phyloP scores from a whole-genome alignment of 2,888 invertebrate genomes.

The Andrena haemorrhoa region DNA sequence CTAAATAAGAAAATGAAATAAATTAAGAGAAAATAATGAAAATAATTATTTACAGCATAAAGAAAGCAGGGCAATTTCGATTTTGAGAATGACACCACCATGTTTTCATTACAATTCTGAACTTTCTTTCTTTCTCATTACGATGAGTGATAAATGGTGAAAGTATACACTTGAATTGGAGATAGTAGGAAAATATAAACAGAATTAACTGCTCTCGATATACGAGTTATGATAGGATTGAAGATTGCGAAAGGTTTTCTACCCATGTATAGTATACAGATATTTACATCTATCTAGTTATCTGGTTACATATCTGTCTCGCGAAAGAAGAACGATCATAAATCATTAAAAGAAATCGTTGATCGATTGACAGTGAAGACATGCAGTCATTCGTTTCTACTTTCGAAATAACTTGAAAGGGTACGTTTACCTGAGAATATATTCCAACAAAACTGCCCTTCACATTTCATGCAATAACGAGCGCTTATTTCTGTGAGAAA shows the following conservation, averaged over 20 bases:
- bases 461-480: background rate
- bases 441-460: background rate
- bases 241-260: background rate
- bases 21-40: background rate
- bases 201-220: too few species aligned
- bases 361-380: background rate
- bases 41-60: background rate
- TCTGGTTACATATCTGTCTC: background rate
- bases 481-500: background rate
- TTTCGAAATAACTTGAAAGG: background rate
- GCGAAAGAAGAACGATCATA: background rate
- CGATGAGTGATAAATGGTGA: too few species aligned
- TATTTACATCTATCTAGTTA: slow-evolving; percentile 6
- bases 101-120: background rate
- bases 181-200: too few species aligned
- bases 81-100: background rate
- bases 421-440: background rate
- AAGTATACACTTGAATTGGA: too few species aligned
- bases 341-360: slow-evolving; percentile 1
- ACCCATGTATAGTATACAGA: background rate
- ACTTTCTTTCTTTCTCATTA: too few species aligned
- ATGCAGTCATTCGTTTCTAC: slow-evolving; percentile 1
- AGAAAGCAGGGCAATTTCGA: background rate
- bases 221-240: background rate
- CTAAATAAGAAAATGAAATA: background rate